Evolutionary conservation across 2,888 invertebrate species (phyloP).

Genomic region (Noctua janthe): DNA sequence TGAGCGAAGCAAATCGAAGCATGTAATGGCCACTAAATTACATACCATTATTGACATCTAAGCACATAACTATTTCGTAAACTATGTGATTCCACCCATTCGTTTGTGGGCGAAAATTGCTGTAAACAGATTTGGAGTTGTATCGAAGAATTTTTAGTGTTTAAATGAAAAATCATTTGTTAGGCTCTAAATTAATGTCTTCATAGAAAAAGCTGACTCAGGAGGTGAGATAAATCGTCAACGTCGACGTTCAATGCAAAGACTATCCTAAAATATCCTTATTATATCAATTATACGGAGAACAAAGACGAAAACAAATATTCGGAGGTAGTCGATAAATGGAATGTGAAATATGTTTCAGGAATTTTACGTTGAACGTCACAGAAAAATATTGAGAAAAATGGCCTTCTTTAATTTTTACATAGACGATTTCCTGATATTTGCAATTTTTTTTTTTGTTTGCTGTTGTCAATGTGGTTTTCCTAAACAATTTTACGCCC

Average conservation of each 20-base stretch:
- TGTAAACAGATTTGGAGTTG: background rate
- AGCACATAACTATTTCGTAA: conserved; percentile 44
- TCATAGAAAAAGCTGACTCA: background rate
- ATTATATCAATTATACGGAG: too few relatives aligned
- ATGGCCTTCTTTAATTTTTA: too few relatives aligned
- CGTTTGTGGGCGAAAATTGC: conserved; percentile 25
- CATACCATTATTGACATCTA: conserved; percentile 53
- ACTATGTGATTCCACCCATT: conserved; percentile 23
- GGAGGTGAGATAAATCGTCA: background rate
- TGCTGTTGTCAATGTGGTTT: too few relatives aligned
- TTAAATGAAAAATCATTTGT: background rate
- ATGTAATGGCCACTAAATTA: conserved; percentile 59
- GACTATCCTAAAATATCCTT: too few relatives aligned
- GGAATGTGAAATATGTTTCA: too few relatives aligned
- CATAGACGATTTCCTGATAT: too few relatives aligned
- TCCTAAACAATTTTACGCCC: too few relatives aligned
- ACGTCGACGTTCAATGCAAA: background rate
- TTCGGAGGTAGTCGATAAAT: too few relatives aligned
- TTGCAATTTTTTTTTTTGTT: too few relatives aligned
- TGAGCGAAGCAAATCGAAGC: conserved; percentile 61
- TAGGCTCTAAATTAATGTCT: conserved; percentile 3
- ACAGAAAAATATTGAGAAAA: too few relatives aligned
- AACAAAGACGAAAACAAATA: too few relatives aligned
- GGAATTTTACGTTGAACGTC: too few relatives aligned
- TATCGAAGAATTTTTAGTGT: background rate